phyloP scores from a whole-genome alignment of 2,113 vertebrate species.

The Lipotes vexillifer region DNA sequence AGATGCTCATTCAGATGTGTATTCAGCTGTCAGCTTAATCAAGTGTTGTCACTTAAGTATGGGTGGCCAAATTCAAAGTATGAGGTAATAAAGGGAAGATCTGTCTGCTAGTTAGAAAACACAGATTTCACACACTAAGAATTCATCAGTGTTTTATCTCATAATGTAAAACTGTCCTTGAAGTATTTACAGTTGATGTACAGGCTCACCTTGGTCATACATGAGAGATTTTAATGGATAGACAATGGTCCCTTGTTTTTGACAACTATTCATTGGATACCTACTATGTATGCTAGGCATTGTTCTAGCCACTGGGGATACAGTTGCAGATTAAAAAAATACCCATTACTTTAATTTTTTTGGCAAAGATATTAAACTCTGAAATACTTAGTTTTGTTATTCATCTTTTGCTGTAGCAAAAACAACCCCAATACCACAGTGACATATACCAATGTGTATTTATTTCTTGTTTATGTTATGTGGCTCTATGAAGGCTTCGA shows the following conservation, averaged over 20 bases:
- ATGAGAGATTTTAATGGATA: not conserved
- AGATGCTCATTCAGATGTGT: not conserved
- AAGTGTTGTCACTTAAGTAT: not conserved
- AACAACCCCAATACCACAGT: not conserved
- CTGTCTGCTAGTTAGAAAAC: not conserved
- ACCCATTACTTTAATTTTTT: not conserved
- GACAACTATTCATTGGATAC: not conserved
- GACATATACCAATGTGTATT: not conserved
- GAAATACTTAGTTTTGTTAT: not conserved
- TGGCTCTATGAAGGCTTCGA: not conserved
- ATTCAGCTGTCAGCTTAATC: not conserved
- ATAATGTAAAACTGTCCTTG: not conserved
- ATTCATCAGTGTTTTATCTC: not conserved
- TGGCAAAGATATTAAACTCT: not conserved
- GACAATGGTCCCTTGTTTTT: not conserved
- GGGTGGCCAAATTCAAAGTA: not conserved
- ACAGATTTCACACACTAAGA: not conserved
- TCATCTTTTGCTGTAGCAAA: not conserved
- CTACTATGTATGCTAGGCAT: not conserved
- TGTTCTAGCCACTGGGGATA: not conserved
- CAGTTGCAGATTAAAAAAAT: not conserved
- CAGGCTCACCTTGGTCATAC: not conserved
- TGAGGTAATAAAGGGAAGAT: not conserved
- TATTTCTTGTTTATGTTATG: not conserved
- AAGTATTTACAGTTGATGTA: not conserved